These are phyloP conservation scores for Creontiades dilutus DNA, from an alignment of 2,888 invertebrate species.

Conservation along the genomic window DNA sequence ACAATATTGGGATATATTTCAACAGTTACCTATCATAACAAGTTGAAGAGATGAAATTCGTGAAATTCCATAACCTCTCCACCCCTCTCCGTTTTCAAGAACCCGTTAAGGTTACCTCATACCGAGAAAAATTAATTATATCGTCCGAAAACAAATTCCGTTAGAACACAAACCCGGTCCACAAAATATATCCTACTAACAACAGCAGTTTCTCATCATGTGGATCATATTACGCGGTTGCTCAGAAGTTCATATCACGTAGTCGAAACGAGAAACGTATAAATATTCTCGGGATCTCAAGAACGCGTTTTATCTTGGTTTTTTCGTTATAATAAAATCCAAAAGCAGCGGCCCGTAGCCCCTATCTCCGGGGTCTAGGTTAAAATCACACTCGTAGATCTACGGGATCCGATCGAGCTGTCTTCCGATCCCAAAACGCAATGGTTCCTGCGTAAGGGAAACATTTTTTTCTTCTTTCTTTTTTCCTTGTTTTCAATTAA, in stretches of 20 bases:
- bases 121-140: background rate
- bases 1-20: no score
- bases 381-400: conserved; percentile 39
- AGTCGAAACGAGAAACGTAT: conserved; percentile 47
- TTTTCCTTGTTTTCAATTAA: conserved; percentile 57
- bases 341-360: conserved; percentile 38
- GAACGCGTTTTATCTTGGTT: background rate
- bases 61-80: no score
- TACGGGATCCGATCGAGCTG: conserved; percentile 16
- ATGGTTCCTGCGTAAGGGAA: background rate
- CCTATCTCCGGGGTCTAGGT: conserved; percentile 31
- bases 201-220: conserved; percentile 15
- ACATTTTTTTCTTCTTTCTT: background rate
- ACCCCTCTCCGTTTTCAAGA: no score
- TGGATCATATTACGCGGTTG: conserved; percentile 54
- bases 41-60: no score
- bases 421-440: conserved; percentile 22
- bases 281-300: background rate
- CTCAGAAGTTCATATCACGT: conserved; percentile 57
- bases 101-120: no score
- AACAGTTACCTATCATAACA: no score
- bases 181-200: background rate
- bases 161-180: background rate
- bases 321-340: conserved; percentile 29
- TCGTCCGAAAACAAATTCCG: background rate